Evolutionary conservation across 2,113 vertebrate genomes (phyloP).

Genomic region (Condylura cristata): DNA sequence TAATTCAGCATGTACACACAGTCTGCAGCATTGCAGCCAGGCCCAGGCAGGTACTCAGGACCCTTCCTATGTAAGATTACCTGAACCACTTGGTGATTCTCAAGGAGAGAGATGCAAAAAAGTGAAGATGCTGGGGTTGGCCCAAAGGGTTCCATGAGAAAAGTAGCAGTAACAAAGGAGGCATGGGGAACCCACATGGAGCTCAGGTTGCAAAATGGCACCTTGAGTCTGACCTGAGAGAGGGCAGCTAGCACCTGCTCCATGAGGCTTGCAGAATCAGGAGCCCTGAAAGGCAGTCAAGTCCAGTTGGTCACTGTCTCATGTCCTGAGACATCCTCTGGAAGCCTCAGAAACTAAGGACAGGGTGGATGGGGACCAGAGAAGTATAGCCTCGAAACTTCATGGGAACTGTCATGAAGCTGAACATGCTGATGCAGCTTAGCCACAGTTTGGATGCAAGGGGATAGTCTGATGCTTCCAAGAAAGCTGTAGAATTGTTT

Average conservation of each 20-base stretch:
- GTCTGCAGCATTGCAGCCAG: neutral
- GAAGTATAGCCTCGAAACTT: neutral
- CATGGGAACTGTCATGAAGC: no score
- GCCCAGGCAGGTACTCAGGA: neutral
- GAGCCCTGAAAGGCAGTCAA: neutral
- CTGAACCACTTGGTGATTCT: neutral
- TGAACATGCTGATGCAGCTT: accelerated
- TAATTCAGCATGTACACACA: neutral
- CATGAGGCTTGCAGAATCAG: neutral
- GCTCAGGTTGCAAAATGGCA: neutral
- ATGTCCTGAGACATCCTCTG: neutral
- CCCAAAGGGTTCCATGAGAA: neutral
- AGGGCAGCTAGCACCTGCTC: neutral
- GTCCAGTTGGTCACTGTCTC: neutral
- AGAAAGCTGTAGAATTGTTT: neutral
- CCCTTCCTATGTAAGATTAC: accelerated
- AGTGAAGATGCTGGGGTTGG: neutral
- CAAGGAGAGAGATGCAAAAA: neutral
- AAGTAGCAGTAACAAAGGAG: neutral
- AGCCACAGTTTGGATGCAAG: neutral
- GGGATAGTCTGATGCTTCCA: neutral
- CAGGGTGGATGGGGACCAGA: neutral
- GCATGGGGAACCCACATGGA: neutral
- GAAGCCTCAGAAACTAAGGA: neutral
- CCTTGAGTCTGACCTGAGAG: neutral